Conservation (phyloP, 1,140 invertebrate species). For the Euwallacea fornicatus region DNA sequence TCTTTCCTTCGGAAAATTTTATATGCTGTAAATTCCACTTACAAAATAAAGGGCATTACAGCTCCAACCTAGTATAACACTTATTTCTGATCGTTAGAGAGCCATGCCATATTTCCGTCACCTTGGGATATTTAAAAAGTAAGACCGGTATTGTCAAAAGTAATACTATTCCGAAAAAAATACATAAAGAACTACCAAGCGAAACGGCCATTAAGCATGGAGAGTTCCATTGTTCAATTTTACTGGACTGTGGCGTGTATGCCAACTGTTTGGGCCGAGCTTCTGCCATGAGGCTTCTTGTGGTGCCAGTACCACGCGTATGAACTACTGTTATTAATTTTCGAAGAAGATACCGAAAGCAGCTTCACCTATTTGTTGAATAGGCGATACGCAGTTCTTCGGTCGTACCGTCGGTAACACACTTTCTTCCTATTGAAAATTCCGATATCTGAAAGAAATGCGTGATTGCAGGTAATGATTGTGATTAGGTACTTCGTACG, state of each 20-base stretch:
- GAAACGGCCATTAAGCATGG: constrained; percentile 49
- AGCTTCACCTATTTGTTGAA: constrained; percentile 13
- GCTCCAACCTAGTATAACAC: too few relatives aligned
- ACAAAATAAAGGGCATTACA: too few relatives aligned
- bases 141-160: constrained; percentile 44
- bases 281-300: constrained; percentile 25
- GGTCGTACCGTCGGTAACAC: constrained; percentile 1
- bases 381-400: neutral
- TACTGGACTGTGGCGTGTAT: constrained; percentile 50
- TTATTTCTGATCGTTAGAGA: too few relatives aligned
- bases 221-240: constrained; percentile 49
- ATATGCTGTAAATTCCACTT: too few relatives aligned
- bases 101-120: too few relatives aligned
- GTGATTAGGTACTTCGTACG: too few relatives aligned
- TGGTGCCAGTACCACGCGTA: constrained; percentile 20
- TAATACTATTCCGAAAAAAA: constrained; percentile 44
- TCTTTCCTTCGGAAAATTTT: too few relatives aligned
- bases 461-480: constrained; percentile 5
- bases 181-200: constrained; percentile 47
- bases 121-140: constrained; percentile 3
- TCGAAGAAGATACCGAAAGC: constrained; percentile 14
- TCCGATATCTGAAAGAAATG: constrained; percentile 8
- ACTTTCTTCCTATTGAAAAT: constrained; percentile 17
- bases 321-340: constrained; percentile 22
- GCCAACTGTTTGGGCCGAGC: constrained; percentile 42